Evolutionary conservation across 2,797 vertebrate genomes (phyloP).

Genomic region (Molossus molossus): DNA sequence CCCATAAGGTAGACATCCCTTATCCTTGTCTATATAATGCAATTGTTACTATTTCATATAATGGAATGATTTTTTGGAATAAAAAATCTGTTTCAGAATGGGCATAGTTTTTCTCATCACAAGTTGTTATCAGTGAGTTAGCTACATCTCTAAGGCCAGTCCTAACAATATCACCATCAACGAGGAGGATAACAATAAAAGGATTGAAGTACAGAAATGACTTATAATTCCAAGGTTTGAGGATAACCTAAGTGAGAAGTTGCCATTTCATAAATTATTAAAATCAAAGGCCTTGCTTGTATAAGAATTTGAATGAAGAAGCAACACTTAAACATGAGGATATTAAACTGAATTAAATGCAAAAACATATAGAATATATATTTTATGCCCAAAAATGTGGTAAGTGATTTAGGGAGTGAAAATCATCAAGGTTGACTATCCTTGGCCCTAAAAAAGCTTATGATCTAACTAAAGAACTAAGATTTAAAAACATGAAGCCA

Average conservation of each 20-base stretch:
- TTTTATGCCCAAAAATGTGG: not conserved
- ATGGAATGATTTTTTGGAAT: not conserved
- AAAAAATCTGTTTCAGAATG: not conserved
- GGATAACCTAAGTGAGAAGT: not conserved
- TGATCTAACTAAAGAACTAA: not conserved
- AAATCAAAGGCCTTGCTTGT: not conserved
- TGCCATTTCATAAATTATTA: not conserved
- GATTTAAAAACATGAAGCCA: not conserved
- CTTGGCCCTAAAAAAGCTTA: not conserved
- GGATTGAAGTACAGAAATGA: not conserved
- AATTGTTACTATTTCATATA: slow-evolving; percentile 9
- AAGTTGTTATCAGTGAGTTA: not conserved
- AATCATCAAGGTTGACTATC: not conserved
- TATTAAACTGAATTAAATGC: not conserved
- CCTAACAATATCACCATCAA: not conserved
- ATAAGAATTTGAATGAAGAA: slow-evolving; percentile 17
- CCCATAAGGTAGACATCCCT: not conserved
- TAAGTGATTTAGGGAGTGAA: not conserved
- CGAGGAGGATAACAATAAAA: not conserved
- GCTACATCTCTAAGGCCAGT: not conserved
- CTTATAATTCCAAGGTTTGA: slow-evolving; percentile 17
- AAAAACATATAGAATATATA: not conserved
- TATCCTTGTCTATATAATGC: not conserved
- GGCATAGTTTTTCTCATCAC: not conserved
- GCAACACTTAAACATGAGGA: not conserved